Evolutionary conservation across 2,113 vertebrate species (phyloP).

Genomic region (Leptocoma aspasia): DNA sequence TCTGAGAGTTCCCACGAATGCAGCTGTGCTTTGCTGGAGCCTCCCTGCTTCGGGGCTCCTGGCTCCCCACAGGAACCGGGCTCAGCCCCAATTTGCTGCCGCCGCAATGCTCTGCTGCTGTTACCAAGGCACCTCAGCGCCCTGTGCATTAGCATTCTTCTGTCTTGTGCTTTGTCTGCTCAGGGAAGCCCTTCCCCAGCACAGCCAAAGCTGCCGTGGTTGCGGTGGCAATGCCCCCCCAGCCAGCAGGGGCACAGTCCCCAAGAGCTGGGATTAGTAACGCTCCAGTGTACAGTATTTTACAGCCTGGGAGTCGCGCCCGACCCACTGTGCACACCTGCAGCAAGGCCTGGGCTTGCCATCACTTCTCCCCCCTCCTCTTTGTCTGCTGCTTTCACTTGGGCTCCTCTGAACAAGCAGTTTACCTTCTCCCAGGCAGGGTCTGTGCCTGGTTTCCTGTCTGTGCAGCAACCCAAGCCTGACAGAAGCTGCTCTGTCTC

Average conservation of each 20-base stretch:
- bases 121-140: neutral
- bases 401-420: neutral
- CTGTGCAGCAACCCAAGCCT: conserved; percentile 7
- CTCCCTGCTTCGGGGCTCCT: neutral
- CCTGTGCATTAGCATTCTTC: neutral
- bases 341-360: conserved; percentile 6
- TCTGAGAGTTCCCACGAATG: neutral
- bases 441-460: neutral
- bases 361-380: neutral
- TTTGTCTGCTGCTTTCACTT: conserved; percentile 4
- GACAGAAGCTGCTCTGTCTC: conserved; percentile 11
- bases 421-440: conserved; percentile 3
- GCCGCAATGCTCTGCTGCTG: neutral
- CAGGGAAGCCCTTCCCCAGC: neutral
- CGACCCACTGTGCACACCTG: conserved; percentile 25
- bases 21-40: neutral
- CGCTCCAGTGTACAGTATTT: neutral
- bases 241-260: neutral
- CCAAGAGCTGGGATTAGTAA: neutral
- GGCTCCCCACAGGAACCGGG: neutral
- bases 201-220: neutral
- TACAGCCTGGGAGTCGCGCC: neutral
- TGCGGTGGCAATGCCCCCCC: neutral
- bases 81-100: neutral
- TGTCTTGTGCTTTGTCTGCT: conserved; percentile 10